phyloP scores from a whole-genome alignment of 2,888 invertebrate genomes.

The Acronicta aceris region DNA sequence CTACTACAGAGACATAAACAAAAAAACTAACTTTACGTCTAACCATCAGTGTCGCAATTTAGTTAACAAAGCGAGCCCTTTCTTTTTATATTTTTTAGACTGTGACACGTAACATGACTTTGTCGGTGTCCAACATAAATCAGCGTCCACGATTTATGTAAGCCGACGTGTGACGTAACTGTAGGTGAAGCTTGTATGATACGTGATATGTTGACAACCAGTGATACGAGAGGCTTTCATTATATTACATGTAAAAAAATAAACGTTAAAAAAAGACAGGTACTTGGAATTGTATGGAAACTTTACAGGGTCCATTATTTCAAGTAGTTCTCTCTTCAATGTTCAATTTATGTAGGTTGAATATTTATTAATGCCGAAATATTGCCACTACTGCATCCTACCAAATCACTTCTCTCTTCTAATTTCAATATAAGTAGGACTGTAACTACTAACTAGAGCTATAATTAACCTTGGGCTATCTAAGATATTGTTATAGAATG shows the following conservation, averaged over 20 bases:
- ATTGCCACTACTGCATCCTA: no score
- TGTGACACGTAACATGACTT: conserved; percentile 49
- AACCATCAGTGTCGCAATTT: conserved; percentile 16
- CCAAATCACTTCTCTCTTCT: no score
- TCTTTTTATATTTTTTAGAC: conserved; percentile 37
- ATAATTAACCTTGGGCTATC: no score
- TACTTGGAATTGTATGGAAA: no score
- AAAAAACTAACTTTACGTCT: conserved; percentile 10
- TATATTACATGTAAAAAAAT: not conserved
- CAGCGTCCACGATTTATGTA: conserved; percentile 48
- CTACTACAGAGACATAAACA: conserved; percentile 3
- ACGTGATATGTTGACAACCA: conserved; percentile 13
- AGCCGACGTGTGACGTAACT: conserved; percentile 37
- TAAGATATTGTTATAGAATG: no score
- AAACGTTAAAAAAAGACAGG: no score
- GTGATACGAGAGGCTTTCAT: conserved; percentile 2
- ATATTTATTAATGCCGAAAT: no score
- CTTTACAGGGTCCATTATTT: no score
- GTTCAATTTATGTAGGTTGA: no score
- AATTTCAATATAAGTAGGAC: no score
- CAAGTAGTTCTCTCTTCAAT: no score
- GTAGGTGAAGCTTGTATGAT: conserved; percentile 21
- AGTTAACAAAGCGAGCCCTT: conserved; percentile 34
- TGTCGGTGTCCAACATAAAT: conserved; percentile 55
- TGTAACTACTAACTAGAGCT: no score